Percentiles rank a stretch among this genome's conserved stretches.
phyloP scores from a whole-genome alignment of 92 coral and sea anemone genomes.

The Parazoanthus swiftii region DNA sequence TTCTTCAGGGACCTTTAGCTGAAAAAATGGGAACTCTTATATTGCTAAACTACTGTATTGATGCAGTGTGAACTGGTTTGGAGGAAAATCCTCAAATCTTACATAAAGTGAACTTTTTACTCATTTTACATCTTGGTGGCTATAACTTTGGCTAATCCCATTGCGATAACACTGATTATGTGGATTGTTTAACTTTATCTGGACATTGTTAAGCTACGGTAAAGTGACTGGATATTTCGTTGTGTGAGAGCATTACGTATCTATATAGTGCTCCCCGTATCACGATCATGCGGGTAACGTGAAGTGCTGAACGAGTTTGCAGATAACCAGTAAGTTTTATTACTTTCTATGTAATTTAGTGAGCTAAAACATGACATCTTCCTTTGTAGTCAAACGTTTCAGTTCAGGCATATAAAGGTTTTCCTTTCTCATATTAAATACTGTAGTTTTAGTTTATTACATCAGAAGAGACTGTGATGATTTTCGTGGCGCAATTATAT shows the following conservation, averaged over 20 bases:
- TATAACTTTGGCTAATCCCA: too few species aligned
- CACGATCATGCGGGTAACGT: background rate
- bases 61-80: background rate
- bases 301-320: constrained; percentile 4
- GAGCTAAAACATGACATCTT: background rate
- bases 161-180: too few species aligned
- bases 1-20: too few species aligned
- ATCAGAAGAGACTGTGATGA: background rate
- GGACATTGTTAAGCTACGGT: background rate
- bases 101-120: background rate
- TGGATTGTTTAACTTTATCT: too few species aligned
- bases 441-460: background rate
- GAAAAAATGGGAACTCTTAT: too few species aligned
- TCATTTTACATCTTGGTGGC: too few species aligned
- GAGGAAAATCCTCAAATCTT: background rate
- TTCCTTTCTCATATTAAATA: too few species aligned
- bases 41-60: background rate
- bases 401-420: too few species aligned
- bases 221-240: background rate
- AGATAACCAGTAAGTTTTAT: background rate
- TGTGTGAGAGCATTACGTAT: background rate
- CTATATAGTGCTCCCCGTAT: background rate
- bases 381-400: too few species aligned
- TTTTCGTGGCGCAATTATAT: background rate
- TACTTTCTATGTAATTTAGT: background rate